Percentiles rank a stretch among this genome's conserved stretches.
phyloP scores from a whole-genome alignment of 2,113 vertebrate genomes.

The Platichthys stellatus region DNA sequence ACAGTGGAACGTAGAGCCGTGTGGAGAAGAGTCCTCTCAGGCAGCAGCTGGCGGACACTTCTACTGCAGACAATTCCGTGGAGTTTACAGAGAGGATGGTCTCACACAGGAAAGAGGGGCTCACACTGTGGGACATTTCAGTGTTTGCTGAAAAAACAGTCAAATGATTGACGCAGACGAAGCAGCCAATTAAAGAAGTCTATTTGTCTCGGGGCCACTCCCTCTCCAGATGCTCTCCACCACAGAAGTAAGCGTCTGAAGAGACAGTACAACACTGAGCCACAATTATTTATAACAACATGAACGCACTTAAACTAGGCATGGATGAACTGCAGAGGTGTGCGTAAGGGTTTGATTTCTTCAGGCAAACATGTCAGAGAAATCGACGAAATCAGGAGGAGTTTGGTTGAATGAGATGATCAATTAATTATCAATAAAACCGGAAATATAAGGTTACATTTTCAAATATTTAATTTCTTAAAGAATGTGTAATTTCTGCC shows the following conservation, averaged over 20 bases:
- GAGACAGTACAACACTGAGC: not conserved
- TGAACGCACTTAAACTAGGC: not conserved
- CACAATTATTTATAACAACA: not conserved
- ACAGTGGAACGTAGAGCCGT: slow-evolving; percentile 2
- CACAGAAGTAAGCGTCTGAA: not conserved
- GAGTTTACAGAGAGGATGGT: not conserved
- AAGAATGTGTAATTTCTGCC: no score
- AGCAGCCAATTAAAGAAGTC: slow-evolving; percentile 67
- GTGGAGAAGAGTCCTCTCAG: not conserved
- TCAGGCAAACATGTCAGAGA: no score
- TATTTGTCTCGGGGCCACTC: not conserved
- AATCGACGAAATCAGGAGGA: no score
- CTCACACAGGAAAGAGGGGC: no score
- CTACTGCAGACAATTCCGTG: not conserved
- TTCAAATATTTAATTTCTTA: no score
- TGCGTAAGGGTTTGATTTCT: no score
- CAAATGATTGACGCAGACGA: slow-evolving; percentile 30
- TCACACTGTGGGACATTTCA: not conserved
- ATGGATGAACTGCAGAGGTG: no score
- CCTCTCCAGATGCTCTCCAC: not conserved
- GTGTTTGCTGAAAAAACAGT: not conserved
- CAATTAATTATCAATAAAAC: no score
- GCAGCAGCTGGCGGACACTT: not conserved
- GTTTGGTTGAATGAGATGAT: no score
- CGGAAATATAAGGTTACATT: no score